phyloP scores from a whole-genome alignment of 2,797 vertebrate species.

The Apogon talboti region DNA sequence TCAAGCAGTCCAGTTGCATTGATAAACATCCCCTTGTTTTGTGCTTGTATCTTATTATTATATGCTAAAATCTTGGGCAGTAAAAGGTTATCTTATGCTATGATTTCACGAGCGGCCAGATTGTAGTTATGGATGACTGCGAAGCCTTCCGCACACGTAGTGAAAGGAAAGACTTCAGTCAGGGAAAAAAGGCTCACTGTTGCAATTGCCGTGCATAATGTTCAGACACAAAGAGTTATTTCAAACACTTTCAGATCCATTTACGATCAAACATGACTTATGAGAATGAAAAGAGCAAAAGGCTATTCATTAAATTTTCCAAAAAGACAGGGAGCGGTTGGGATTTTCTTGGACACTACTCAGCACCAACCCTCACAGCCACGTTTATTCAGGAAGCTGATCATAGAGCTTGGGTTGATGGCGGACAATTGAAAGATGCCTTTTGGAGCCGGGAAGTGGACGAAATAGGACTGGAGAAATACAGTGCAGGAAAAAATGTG shows the following conservation, averaged over 20 bases:
- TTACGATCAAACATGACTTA: constrained; percentile 51
- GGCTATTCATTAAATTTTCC: constrained; percentile 33
- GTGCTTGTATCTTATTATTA: constrained; percentile 81
- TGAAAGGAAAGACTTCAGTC: constrained; percentile 66
- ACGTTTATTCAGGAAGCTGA: constrained; percentile 65
- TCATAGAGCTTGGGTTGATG: constrained; percentile 80
- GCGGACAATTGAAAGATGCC: constrained; percentile 75
- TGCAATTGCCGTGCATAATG: constrained; percentile 46
- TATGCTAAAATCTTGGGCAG: constrained; percentile 78
- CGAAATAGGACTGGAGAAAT: constrained; percentile 63
- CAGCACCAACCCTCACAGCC: constrained; percentile 77
- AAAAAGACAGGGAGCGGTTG: constrained; percentile 44
- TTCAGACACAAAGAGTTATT: constrained; percentile 62
- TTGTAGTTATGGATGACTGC: constrained; percentile 64
- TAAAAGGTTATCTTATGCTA: constrained; percentile 66
- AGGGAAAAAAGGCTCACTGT: constrained; percentile 56
- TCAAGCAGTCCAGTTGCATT: constrained; percentile 81
- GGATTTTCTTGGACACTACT: constrained; percentile 57
- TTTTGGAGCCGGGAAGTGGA: constrained; percentile 57
- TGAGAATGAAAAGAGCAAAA: constrained; percentile 55
- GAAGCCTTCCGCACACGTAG: constrained; percentile 61
- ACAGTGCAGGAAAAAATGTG: constrained; percentile 62
- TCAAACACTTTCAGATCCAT: constrained; percentile 41
- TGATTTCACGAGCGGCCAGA: constrained; percentile 71
- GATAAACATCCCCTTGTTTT: constrained; percentile 80